Base-by-base conservation (phyloP, 1,140 invertebrate genomes). In the Polypedilum vanderplanki region DNA sequence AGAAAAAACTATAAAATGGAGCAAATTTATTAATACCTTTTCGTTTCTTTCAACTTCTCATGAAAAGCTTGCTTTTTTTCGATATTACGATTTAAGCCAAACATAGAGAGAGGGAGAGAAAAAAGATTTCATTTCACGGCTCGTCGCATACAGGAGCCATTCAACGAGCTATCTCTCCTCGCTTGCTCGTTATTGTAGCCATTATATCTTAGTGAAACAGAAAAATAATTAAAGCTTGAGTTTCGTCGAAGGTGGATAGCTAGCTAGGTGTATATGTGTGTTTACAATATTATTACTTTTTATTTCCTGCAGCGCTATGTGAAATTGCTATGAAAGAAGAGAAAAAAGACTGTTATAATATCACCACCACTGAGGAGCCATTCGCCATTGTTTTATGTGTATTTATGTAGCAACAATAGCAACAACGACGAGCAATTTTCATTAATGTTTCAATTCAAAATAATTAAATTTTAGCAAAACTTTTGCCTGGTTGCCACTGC, bases 391-490 rank as follows among this genome's bases (percentile, higher is more conserved):
- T 33, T 57, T 57, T 57, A 57, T 57, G 15, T 46, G 15, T 46
- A 57, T 15, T n/a, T 57, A 57, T n/a, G 7, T n/a, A n/a, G 46
- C n/a, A 15, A 12, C 24, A n/a, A 15, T 46, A 57, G 46, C 8
- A 57, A 57, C 46, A 70, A 70, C 46, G n/a, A 17, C 20, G 20
- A 70, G 65, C 65, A 70, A 70, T 70, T 70, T 70, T 22, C 65
- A 70, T 70, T 70, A 70, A 70, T 70, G 65, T 70, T 70, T 70
- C 65, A 70, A 70, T 70, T 70, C 65, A 20, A 70, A 70, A 70
- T 70, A 70, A 70, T 70, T 70, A 70, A 70, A 70, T 20, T 57
- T 70, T 22, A 57, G 46, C 12, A n/a, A 57, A 57, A n/a, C n/a
- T 57, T 33, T 33, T 33, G 24, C 24, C 24, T 33, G 24, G 24